Evolutionary conservation across 2,888 invertebrate genomes (phyloP).

Genomic region (Argyra leucocephala): DNA sequence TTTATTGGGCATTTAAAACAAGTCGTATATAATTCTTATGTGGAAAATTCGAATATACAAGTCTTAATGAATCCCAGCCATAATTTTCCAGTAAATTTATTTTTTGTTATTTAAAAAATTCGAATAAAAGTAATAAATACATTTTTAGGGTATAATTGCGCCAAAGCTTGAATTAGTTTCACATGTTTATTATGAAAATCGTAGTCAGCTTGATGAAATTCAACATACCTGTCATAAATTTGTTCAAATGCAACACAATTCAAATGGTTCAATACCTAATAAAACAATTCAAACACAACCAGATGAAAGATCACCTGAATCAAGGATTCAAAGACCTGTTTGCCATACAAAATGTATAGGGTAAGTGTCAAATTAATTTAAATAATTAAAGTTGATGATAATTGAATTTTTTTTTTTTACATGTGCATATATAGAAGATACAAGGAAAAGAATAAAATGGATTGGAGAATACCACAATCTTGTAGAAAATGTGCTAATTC

Average conservation of each 20-base stretch:
- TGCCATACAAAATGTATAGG: constrained; percentile 30
- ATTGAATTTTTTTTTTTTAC: neutral
- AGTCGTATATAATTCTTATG: constrained; percentile 31
- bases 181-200: constrained; percentile 28
- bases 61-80: constrained; percentile 38
- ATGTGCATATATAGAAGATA: no score
- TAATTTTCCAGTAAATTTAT: constrained; percentile 37
- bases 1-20: constrained; percentile 36
- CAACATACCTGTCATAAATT: constrained; percentile 7
- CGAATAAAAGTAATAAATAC: no score
- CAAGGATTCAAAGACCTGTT: constrained; percentile 34
- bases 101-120: no score
- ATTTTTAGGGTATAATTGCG: constrained; percentile 35
- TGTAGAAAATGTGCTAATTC: neutral
- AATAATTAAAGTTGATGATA: neutral
- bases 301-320: constrained; percentile 18
- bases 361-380: neutral
- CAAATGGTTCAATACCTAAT: neutral
- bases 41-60: constrained; percentile 32
- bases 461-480: neutral
- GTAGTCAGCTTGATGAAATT: constrained; percentile 15
- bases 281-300: constrained; percentile 13
- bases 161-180: constrained; percentile 39
- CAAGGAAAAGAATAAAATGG: neutral
- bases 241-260: neutral